Conservation (phyloP, 2,888 invertebrate genomes). For the Mesopsocus fuscifrons region DNA sequence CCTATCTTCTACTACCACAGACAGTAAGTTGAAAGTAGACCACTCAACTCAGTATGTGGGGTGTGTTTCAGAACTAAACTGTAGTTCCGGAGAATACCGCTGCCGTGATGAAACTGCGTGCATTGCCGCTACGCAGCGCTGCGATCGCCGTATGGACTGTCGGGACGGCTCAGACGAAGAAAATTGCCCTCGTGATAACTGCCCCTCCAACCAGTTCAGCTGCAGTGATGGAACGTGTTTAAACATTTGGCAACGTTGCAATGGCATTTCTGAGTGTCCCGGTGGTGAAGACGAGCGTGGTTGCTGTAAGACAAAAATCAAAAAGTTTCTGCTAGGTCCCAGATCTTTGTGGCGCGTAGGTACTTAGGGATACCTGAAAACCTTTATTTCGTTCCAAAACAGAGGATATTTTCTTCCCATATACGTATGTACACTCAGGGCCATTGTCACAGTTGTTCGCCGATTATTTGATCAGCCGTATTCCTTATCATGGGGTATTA, state of each 20-base stretch:
- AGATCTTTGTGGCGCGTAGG: no score
- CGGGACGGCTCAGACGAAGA: constrained; percentile 48
- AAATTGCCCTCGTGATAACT: constrained; percentile 28
- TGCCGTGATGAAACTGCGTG: constrained; percentile 32
- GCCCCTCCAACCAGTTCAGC: constrained; percentile 32
- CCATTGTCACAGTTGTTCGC: no score
- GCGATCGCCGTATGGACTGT: constrained; percentile 41
- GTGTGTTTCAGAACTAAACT: not conserved
- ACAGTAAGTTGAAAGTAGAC: not conserved
- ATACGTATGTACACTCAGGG: no score
- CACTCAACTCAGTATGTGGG: not conserved
- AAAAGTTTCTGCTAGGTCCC: no score
- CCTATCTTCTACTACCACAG: no score
- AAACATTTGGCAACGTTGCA: constrained; percentile 28
- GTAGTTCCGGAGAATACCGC: constrained; percentile 14
- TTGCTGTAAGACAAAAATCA: constrained; percentile 29
- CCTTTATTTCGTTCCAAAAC: no score
- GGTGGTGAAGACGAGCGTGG: constrained; percentile 36
- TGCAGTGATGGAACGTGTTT: constrained; percentile 46
- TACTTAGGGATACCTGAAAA: no score
- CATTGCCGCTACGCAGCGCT: constrained; percentile 31
- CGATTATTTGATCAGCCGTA: no score
- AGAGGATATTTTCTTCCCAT: no score
- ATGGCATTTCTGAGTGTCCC: constrained; percentile 30
- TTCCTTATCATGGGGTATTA: no score